Base-by-base conservation (phyloP, 2,797 vertebrate species). In the Pteropus rufus region DNA sequence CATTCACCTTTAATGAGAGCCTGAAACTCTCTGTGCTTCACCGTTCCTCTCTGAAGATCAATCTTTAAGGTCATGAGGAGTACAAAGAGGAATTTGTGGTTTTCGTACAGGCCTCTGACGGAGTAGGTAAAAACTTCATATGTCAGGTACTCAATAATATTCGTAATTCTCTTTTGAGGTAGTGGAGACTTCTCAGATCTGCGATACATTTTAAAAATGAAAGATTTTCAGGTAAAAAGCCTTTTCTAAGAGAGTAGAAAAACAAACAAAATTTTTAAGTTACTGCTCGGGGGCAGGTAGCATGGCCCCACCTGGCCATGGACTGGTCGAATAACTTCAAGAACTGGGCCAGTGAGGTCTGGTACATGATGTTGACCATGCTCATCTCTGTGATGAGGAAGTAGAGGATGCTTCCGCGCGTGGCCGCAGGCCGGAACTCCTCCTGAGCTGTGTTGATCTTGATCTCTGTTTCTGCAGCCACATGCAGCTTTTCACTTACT, bases 61-160 rank as follows among this genome's bases (percentile, higher is more conserved):
- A 99, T 99, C 98, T 99, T 99, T 80, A 99, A 98, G 19, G 99
- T 98, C 98, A 99, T 96, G 60, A 99, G 98, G 11, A 99, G 98
- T 0, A 98, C 98, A 96, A 99, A 99, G 89, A 99, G 99, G 96
- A 99, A 99, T 97, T 99, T 99, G 98, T 99, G 98, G 91, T 98
- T 98, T 98, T 99, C 99, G 10, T 99, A 99, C 2, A 99, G 97
- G 49, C 99, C 98, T 97, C 99, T 98, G 95, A 99, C 98, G 5
- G 99, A 99, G 94, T 99, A 99, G 2, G 89, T 91, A 44, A 99
- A 99, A 72, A 98, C 98, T 97, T 99, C 98, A 9, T 97, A 99
- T 0, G 99, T 99, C 97, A 99, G 98, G 90, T 97, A 98, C 44
- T 99, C 98, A 77, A 99, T 99, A 89, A 99, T 99, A 94, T 99